Evolutionary conservation across 1,140 invertebrate species (phyloP), one percentile per base, ranked within the genome.

Genomic region (Micrasema longulum): DNA sequence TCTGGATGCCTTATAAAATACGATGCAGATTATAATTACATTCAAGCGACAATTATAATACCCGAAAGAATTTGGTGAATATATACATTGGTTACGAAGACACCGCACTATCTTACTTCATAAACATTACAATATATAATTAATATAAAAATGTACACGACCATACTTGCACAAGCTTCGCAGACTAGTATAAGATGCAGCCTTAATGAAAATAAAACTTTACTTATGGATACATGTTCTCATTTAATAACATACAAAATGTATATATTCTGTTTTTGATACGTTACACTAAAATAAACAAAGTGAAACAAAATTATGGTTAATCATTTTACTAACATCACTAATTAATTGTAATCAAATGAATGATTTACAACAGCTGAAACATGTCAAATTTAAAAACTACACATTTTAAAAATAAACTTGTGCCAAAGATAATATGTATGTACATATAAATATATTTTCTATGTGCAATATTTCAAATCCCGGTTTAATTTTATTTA

Each of bases 131-230:
- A 65, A 14, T n/a, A n/a, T n/a, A n/a, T n/a, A n/a, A n/a, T n/a
- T n/a, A n/a, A n/a, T n/a, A n/a, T 38, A 35, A 47, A 66, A 66
- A 66, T 52, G 16, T 68, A 68, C 65, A 41, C 16, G 36, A 53
- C 55, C 38, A 69, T 62, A 60, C 16, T 62, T 36, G n/a, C 26
- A 62, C 18, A 22, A 69, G 53, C 26, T 69, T 64, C 38, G 60
- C 65, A 69, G 71, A 73, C 71, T 73, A 73, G 71, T 73, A 67
- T 66, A 55, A 72, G 71, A 73, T 73, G 71, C 71, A 73, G 65
- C 65, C 71, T 73, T 73, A 73, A 60, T 48, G 48, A 60, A 52
- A 64, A 41, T 22, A 62, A 62, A 57, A 11, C 22, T 60, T n/a
- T 60, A 57, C 7, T 20, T 6, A 50, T 9, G 20, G 18, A 53